These are phyloP conservation scores for Chloroceryle amazona DNA, from an alignment of 2,797 vertebrate species.

Conservation along the genomic window DNA sequence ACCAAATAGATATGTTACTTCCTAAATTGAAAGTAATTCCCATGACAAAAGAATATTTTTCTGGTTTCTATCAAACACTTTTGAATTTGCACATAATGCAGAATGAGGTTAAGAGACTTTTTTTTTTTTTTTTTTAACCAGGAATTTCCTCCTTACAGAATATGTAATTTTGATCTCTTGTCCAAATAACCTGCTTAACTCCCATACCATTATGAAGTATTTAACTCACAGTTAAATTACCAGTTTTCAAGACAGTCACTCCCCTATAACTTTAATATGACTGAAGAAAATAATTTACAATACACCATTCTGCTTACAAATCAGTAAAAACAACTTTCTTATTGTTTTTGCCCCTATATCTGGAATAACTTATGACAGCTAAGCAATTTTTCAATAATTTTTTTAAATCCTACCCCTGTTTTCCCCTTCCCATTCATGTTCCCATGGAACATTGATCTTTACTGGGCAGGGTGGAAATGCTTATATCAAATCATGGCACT, in stretches of 20 bases:
- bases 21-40: background rate
- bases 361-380: background rate
- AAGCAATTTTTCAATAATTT: too few relatives aligned
- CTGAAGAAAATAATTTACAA: background rate
- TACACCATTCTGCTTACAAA: background rate
- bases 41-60: background rate
- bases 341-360: background rate
- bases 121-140: background rate
- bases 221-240: background rate
- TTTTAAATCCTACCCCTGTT: rapidly evolving
- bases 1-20: background rate
- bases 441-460: background rate
- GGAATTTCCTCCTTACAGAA: background rate
- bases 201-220: background rate
- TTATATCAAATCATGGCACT: background rate
- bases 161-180: background rate
- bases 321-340: background rate
- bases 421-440: background rate
- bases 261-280: background rate
- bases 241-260: background rate
- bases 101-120: background rate
- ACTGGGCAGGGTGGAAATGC: background rate
- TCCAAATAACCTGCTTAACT: background rate
- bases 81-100: background rate
- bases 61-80: background rate